Base-by-base conservation (phyloP, 2,113 vertebrate genomes). In the Nannobrachium achirus region DNA sequence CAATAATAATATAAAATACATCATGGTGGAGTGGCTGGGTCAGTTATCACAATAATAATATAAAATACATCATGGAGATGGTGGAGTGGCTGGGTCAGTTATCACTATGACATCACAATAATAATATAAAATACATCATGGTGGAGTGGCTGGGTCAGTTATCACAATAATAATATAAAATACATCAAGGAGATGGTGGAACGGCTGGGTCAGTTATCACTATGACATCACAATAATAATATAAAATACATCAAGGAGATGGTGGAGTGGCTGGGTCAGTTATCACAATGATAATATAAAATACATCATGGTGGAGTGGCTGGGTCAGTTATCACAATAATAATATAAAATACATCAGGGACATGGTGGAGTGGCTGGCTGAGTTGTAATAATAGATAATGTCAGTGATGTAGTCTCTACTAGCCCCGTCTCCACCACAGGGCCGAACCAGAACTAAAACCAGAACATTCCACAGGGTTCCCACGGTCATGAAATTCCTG, bases 291-390 rank as follows among this genome's bases (percentile, higher is more conserved):
- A 45, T 10, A 45, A 45, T 45, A 45, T n/a, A n/a, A n/a, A n/a
- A n/a, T n/a, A n/a, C n/a, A n/a, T n/a, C 44, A 33, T 39, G 25
- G n/a, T 57, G 4, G 25, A 25, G 25, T 25, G 25, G 25, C 25
- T 25, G 25, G 25, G 25, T 25, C 2, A 4, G 25, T 25, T 25
- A 25, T 4, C 25, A 25, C 25, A 25, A 57, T 7, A 57, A 39
- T 40, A 33, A 25, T 25, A 25, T n/a, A n/a, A n/a, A n/a, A n/a
- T n/a, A n/a, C n/a, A 99, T 99, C 77, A 93, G 76, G n/a, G 96
- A 99, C 33, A 99, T 99, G 93, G 98, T 99, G 82, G 92, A 96
- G 79, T 99, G 98, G 98, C 92, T 99, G 7, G 98, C 97, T 98
- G 91, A 4, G 93, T 75, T 10, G 41, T n/a, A n/a, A n/a, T n/a